These are phyloP conservation scores for Gymnoscelis rufifasciata DNA, from an alignment of 2,888 invertebrate genomes.

Conservation along the genomic window DNA sequence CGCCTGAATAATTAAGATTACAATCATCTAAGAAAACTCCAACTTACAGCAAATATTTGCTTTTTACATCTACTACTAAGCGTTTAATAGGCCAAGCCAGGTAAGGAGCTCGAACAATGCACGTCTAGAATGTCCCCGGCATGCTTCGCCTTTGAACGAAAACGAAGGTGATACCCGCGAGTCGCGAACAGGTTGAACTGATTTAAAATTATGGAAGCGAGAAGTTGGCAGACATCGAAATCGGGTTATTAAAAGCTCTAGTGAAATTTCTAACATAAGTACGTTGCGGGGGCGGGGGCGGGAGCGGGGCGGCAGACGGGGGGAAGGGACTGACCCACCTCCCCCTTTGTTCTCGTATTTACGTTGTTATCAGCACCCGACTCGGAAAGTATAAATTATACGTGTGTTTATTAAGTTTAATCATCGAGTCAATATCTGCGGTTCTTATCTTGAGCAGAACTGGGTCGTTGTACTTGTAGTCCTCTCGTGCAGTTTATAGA, in stretches of 20 bases:
- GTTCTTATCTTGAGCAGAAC: slow-evolving; percentile 42
- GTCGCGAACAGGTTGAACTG: neutral
- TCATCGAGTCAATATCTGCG: slow-evolving; percentile 52
- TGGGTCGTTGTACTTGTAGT: slow-evolving; percentile 57
- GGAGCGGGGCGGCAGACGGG: slow-evolving; percentile 19
- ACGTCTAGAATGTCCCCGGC: slow-evolving; percentile 14
- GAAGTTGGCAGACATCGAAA: slow-evolving; percentile 17
- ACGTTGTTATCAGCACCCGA: slow-evolving; percentile 26
- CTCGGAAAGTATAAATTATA: slow-evolving; percentile 15
- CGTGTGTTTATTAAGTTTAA: slow-evolving; percentile 33
- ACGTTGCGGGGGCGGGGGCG: slow-evolving; percentile 18
- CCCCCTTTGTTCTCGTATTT: slow-evolving; percentile 23
- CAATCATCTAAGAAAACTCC: slow-evolving; percentile 28
- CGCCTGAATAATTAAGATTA: slow-evolving; percentile 33
- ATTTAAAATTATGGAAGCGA: slow-evolving; percentile 14
- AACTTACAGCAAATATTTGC: neutral
- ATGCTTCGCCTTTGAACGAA: slow-evolving; percentile 18
- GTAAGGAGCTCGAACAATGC: neutral
- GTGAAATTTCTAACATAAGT: slow-evolving; percentile 23
- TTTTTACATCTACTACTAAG: neutral
- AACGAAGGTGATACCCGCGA: neutral
- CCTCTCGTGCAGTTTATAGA: slow-evolving; percentile 29
- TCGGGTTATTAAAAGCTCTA: slow-evolving; percentile 20
- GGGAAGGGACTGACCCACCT: slow-evolving; percentile 28
- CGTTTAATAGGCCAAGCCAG: neutral